Percentiles rank a stretch among this genome's conserved stretches.
These are phyloP conservation scores for Charadrius vociferus DNA, from an alignment of 2,113 vertebrate genomes.

Conservation along the genomic window DNA sequence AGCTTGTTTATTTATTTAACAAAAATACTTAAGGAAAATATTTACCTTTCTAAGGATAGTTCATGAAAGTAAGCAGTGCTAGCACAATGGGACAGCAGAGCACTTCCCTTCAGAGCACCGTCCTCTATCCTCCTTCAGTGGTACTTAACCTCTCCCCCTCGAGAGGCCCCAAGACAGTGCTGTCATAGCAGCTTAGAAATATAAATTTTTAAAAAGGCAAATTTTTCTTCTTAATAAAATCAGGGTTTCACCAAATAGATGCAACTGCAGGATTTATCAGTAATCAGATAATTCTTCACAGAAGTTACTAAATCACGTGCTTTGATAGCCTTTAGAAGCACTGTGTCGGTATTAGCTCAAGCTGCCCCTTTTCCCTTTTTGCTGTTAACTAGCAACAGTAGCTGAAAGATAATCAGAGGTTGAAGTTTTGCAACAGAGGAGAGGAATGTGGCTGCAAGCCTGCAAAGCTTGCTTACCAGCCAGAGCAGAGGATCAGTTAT, in stretches of 20 bases:
- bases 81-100: neutral
- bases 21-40: neutral
- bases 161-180: neutral
- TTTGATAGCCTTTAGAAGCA: neutral
- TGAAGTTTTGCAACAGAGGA: neutral
- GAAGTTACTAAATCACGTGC: neutral
- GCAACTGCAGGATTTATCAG: neutral
- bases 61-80: neutral
- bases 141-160: neutral
- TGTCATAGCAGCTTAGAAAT: neutral
- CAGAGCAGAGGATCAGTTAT: neutral
- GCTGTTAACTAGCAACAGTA: neutral
- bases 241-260: neutral
- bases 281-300: neutral
- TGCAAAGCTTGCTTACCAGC: neutral
- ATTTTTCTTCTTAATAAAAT: neutral
- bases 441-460: neutral
- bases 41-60: neutral
- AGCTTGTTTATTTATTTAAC: neutral
- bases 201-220: neutral
- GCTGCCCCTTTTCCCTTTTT: neutral
- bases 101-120: neutral
- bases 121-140: neutral
- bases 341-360: neutral
- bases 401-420: neutral